Base-by-base conservation (phyloP, 2,797 vertebrate species). In the Chaetodon trifasciatus region DNA sequence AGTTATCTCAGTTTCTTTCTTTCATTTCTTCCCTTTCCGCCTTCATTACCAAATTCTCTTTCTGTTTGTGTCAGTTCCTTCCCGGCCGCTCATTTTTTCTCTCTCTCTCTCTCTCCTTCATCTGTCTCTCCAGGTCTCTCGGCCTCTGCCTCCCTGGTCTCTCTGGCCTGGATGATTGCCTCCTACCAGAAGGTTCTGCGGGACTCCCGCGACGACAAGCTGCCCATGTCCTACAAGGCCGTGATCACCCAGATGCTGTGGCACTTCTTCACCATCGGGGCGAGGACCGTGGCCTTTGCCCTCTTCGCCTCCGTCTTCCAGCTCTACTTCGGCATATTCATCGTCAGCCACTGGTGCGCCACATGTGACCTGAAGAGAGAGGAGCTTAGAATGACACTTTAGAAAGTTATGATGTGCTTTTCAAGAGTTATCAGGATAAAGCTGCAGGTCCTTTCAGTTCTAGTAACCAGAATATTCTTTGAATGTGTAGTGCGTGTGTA, bases 141-240 rank as follows among this genome's bases (percentile, higher is more conserved):
- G 0, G 97, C 97, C 78, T 98, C 96, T 0, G 97, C 98, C 77
- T 99, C 98, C 0, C 94, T 99, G 44, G 94, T 99, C 56, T 98
- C 98, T 1, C 95, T 99, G 86, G 98, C 98, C 2, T 99, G 98
- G 98, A 98, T 98, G 84, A 97, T 99, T 0, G 98, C 97, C 5
- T 99, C 98, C 75, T 99, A 99, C 93, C 98, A 99, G 95, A 99
- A 99, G 94, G 97, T 98, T 85, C 96, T 99, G 39, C 94, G 98
- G 42, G 98, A 99, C 93, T 99, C 97, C 0, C 94, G 98, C 4
- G 98, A 99, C 1, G 98, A 99, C 94, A 99, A 99, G 96, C 95
- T 97, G 92, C 96, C 97, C 16, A 97, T 99, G 97, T 98, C 97
- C 86, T 99, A 99, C 95, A 99, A 99, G 86, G 98, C 98, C 0